Conservation (phyloP, 2,113 vertebrate species). For the Phaethon lepturus region DNA sequence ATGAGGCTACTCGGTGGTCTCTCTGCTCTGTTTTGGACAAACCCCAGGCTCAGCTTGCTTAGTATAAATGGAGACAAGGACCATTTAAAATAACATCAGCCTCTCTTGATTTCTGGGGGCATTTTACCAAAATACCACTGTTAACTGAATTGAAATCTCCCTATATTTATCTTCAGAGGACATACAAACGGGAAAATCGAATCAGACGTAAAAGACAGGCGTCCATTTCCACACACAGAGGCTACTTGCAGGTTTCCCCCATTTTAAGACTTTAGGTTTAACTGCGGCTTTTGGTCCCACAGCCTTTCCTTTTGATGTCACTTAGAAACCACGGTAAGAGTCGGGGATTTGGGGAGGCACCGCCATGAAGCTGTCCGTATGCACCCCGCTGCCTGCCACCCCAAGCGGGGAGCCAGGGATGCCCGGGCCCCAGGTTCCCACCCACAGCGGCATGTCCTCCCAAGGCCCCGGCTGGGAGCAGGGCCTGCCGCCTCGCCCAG, state of each 20-base stretch:
- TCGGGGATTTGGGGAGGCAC: background rate
- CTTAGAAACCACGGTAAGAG: background rate
- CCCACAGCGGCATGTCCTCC: fast-evolving
- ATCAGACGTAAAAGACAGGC: background rate
- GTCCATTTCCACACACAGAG: background rate
- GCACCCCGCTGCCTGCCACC: background rate
- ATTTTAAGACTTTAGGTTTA: background rate
- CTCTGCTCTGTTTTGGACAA: conserved; percentile 70
- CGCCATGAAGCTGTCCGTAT: fast-evolving
- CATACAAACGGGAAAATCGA: background rate
- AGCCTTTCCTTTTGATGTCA: background rate
- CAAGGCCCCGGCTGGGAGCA: fast-evolving
- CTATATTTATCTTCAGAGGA: conserved; percentile 10
- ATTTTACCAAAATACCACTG: background rate
- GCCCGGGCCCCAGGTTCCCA: background rate
- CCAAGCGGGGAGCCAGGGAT: fast-evolving
- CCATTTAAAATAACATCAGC: conserved; percentile 53
- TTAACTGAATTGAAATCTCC: conserved; percentile 8
- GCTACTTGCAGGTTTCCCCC: background rate
- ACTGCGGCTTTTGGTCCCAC: background rate
- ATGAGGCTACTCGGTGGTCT: conserved; percentile 88
- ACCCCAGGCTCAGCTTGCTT: conserved; percentile 72
- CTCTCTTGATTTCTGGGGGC: background rate
- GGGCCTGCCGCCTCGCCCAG: too few species aligned
- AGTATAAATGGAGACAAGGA: conserved; percentile 34